phyloP scores from a whole-genome alignment of 2,797 vertebrate genomes.

The Mallotus villosus region DNA sequence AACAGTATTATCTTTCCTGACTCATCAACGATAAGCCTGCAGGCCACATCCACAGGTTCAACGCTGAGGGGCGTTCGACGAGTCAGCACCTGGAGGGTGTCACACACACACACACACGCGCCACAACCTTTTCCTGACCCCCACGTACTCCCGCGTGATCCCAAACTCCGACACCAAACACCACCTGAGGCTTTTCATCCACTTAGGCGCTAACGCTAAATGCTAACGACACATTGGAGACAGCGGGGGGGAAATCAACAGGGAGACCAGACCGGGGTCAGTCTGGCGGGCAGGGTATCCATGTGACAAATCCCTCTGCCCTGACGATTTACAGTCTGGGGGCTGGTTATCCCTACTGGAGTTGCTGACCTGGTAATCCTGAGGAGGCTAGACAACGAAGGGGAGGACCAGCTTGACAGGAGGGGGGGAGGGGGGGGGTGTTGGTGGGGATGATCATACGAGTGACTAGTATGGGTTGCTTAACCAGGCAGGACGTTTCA shows the following conservation, averaged over 20 bases:
- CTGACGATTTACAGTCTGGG: slow-evolving; percentile 1
- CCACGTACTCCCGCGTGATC: slow-evolving; percentile 18
- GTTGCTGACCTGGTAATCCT: not conserved
- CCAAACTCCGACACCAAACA: slow-evolving; percentile 17
- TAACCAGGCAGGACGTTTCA: no score
- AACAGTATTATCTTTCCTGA: not conserved
- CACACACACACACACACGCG: slow-evolving; percentile 19
- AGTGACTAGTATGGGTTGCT: no score
- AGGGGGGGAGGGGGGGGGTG: no score
- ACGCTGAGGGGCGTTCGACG: not conserved
- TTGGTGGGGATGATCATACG: no score
- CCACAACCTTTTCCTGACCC: slow-evolving; percentile 44
- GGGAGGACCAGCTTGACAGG: slow-evolving; percentile 6
- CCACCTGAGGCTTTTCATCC: slow-evolving; percentile 13
- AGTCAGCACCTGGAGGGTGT: slow-evolving; percentile 15
- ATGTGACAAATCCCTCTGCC: slow-evolving; percentile 19
- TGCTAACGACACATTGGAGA: slow-evolving; percentile 20
- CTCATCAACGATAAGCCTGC: not conserved
- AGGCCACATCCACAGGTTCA: not conserved
- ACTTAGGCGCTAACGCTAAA: slow-evolving; percentile 29
- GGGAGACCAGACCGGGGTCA: not conserved
- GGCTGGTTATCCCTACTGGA: slow-evolving; percentile 23
- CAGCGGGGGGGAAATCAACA: slow-evolving; percentile 9
- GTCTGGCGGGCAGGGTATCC: slow-evolving; percentile 1
- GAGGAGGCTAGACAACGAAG: slow-evolving; percentile 28